Percentiles rank a stretch among this genome's conserved stretches.
phyloP scores from a whole-genome alignment of 2,113 vertebrate species.

The Gulo gulo region DNA sequence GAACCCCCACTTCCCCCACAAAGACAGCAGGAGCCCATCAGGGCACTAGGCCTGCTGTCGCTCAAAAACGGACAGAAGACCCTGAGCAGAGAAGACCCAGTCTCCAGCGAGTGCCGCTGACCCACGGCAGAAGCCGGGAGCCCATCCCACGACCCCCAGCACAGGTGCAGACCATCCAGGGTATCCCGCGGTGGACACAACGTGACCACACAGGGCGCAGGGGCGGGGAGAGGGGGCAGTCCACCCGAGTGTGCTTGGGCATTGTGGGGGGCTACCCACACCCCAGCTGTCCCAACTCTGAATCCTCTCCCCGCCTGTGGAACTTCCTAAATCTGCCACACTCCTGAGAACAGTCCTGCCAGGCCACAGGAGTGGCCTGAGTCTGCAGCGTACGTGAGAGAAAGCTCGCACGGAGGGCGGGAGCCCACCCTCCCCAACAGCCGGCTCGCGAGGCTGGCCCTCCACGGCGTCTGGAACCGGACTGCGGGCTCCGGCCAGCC shows the following conservation, averaged over 20 bases:
- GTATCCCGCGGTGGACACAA: accelerated
- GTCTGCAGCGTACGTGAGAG: background rate
- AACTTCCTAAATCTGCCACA: background rate
- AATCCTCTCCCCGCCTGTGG: background rate
- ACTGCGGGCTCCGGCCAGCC: background rate
- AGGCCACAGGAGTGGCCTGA: no score
- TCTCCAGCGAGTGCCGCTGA: no score
- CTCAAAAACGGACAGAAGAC: background rate
- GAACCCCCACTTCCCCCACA: background rate
- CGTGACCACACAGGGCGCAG: accelerated
- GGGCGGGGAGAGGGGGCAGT: accelerated
- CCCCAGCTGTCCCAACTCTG: background rate
- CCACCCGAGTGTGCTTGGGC: background rate
- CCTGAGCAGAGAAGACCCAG: background rate
- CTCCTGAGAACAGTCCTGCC: background rate
- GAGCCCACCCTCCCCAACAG: background rate
- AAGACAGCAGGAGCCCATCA: background rate
- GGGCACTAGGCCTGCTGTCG: background rate
- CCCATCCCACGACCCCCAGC: background rate
- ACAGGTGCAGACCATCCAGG: no score
- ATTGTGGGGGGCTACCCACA: background rate
- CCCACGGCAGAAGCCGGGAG: accelerated
- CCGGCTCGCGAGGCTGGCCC: background rate
- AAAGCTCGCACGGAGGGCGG: accelerated
- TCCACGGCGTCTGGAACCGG: accelerated